These are phyloP conservation scores for Bos taurus DNA, from an alignment of 2,113 vertebrate genomes.

Conservation along the genomic window DNA sequence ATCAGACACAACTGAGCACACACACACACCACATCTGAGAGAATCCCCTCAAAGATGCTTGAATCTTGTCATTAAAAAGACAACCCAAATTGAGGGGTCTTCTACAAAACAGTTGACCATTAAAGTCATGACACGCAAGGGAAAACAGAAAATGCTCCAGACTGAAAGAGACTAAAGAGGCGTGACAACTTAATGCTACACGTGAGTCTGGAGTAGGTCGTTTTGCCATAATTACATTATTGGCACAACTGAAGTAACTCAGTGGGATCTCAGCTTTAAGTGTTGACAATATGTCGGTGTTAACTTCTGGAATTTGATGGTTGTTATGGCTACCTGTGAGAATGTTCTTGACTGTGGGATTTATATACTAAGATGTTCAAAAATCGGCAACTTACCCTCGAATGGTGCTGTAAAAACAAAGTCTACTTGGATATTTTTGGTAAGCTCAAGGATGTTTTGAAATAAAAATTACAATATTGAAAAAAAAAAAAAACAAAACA, in stretches of 20 bases:
- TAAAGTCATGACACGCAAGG: neutral
- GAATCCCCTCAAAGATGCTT: neutral
- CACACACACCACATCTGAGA: neutral
- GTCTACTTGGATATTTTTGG: neutral
- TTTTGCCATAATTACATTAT: neutral
- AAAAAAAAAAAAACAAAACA: neutral
- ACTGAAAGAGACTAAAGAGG: neutral
- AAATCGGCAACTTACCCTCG: neutral
- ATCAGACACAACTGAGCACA: neutral
- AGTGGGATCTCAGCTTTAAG: neutral
- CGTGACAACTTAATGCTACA: neutral
- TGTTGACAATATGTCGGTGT: neutral
- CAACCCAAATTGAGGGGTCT: neutral
- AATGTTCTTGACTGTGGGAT: neutral
- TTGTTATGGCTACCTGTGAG: neutral
- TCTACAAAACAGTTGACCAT: neutral
- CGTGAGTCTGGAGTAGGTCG: neutral
- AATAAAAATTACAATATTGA: neutral
- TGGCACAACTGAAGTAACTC: neutral
- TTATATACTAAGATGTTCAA: neutral
- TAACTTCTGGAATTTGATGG: neutral
- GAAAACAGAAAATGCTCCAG: neutral
- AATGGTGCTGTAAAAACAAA: neutral
- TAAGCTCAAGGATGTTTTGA: neutral
- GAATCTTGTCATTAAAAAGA: neutral